A percentile compares a stretch with the other conserved stretches of the same genome.
These are phyloP conservation scores for Hermaeophaga mercurialis DNA, from an alignment of 2,888 invertebrate genomes.

Conservation along the genomic window DNA sequence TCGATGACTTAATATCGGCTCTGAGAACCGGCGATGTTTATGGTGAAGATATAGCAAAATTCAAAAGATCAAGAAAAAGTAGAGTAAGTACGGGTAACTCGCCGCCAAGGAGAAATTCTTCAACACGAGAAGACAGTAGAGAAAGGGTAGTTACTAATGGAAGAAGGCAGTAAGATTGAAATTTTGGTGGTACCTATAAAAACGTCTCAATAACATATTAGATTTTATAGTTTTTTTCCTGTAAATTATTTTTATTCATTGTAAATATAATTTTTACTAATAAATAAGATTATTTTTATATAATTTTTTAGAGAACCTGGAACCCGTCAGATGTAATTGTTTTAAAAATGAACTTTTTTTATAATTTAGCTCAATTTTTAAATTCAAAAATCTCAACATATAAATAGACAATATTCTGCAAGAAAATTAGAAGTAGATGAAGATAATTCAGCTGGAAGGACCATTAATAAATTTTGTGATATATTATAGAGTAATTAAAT, in stretches of 20 bases:
- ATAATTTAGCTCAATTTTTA: too few species aligned
- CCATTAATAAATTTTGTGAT: too few species aligned
- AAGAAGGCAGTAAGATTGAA: conserved; percentile 52
- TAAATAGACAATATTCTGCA: too few species aligned
- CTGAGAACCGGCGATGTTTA: conserved; percentile 93
- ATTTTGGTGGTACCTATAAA: conserved; percentile 1
- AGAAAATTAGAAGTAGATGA: too few species aligned
- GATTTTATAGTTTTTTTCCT: conserved; percentile 10
- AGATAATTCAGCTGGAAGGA: too few species aligned
- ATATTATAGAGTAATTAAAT: too few species aligned
- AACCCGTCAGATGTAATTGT: background rate
- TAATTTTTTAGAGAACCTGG: conserved; percentile 1
- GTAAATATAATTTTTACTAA: conserved; percentile 19
- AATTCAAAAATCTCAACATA: too few species aligned
- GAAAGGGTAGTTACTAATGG: conserved; percentile 62
- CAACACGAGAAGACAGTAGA: conserved; percentile 70
- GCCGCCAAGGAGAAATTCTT: conserved; percentile 67
- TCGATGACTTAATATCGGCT: conserved; percentile 95
- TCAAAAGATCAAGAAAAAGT: conserved; percentile 76
- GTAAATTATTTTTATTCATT: conserved; percentile 18
- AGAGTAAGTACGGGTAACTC: conserved; percentile 62
- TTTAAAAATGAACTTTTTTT: too few species aligned
- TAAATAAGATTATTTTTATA: conserved; percentile 17
- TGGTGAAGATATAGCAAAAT: conserved; percentile 94
- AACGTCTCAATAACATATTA: conserved; percentile 7